Evolutionary conservation across 2,113 vertebrate genomes (phyloP).

Genomic region (Gallinago undulata): DNA sequence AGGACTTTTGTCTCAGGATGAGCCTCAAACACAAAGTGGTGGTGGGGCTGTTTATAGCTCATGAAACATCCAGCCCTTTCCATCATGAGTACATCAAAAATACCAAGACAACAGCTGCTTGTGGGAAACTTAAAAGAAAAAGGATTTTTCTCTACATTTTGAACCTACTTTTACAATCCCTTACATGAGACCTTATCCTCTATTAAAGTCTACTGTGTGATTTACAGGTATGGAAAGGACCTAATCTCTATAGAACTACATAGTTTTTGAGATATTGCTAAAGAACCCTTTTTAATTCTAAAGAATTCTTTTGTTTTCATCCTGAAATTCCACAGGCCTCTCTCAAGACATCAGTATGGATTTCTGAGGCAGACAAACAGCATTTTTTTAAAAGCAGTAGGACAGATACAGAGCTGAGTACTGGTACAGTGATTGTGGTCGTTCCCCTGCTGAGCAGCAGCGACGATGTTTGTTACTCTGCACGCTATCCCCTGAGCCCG

Average conservation of each 20-base stretch:
- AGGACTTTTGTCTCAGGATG: too few species aligned
- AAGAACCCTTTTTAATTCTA: not conserved
- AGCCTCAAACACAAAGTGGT: not conserved
- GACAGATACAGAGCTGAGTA: not conserved
- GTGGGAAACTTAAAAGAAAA: not conserved
- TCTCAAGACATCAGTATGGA: not conserved
- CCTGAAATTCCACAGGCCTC: not conserved
- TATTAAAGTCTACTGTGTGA: not conserved
- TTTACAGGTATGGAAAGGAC: not conserved
- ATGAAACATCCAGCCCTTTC: not conserved
- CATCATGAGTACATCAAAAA: not conserved
- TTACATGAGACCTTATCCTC: not conserved
- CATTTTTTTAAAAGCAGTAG: not conserved
- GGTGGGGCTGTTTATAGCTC: not conserved
- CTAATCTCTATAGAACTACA: not conserved
- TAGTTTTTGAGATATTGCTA: not conserved
- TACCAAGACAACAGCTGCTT: not conserved
- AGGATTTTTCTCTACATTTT: not conserved
- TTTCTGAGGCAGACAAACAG: not conserved
- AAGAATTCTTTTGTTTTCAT: not conserved
- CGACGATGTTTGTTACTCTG: not conserved
- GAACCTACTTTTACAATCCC: not conserved
- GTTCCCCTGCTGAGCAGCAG: not conserved
- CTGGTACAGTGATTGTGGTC: not conserved
- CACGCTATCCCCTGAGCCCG: not conserved